phyloP scores from a whole-genome alignment of 2,888 invertebrate genomes.

The Seladonia tumulorum region DNA sequence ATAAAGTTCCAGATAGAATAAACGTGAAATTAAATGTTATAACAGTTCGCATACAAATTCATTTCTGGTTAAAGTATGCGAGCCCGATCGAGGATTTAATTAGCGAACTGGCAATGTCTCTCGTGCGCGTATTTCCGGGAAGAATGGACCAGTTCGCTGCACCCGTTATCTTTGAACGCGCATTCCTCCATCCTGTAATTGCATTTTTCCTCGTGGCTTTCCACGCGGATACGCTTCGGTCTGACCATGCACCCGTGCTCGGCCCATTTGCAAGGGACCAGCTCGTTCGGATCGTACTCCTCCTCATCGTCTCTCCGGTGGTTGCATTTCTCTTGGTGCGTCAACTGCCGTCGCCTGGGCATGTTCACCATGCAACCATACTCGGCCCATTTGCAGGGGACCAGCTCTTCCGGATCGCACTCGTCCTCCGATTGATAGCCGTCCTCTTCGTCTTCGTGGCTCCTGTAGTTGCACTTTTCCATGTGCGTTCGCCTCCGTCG shows the following conservation, averaged over 20 bases:
- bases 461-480: neutral
- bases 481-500: neutral
- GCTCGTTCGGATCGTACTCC: slow-evolving; percentile 71
- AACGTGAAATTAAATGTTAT: neutral
- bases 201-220: slow-evolving; percentile 77
- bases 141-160: slow-evolving; percentile 64
- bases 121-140: slow-evolving; percentile 71
- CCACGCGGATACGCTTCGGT: slow-evolving; percentile 67
- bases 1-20: neutral
- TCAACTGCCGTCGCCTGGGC: slow-evolving; percentile 66
- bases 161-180: slow-evolving; percentile 69
- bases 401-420: slow-evolving; percentile 72
- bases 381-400: slow-evolving; percentile 75
- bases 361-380: slow-evolving; percentile 74
- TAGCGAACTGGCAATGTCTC: slow-evolving; percentile 59
- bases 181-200: slow-evolving; percentile 77
- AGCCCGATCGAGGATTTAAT: slow-evolving; percentile 15
- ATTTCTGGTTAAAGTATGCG: neutral
- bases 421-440: slow-evolving; percentile 33
- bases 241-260: slow-evolving; percentile 75
- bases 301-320: slow-evolving; percentile 70
- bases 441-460: slow-evolving; percentile 29
- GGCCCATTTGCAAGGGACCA: slow-evolving; percentile 75
- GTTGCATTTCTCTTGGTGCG: slow-evolving; percentile 78
- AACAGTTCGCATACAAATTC: neutral